Evolutionary conservation across 2,113 vertebrate genomes (phyloP), one percentile per base, ranked within the genome.

Genomic region (Urocynchramus pylzowi): DNA sequence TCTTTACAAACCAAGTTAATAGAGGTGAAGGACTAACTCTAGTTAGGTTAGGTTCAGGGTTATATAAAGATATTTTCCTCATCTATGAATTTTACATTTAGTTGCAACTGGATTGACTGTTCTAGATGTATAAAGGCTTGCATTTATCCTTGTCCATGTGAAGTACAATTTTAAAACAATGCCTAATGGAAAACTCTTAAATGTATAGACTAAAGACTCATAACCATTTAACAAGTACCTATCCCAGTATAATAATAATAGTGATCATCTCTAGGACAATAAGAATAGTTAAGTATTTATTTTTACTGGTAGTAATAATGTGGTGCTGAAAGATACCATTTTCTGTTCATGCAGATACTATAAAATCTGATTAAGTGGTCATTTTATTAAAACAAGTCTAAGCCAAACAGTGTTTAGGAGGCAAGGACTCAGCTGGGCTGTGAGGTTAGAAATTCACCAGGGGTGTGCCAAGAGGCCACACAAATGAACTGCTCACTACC

Each of bases 401-500:
- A 50, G 8, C 4, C 16, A 80, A 93, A 35, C 3, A 45, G 11
- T 28, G 2, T 31, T 76, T 41, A 16, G 47, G 69, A 82, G 14
- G 12, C 30, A 76, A 85, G 9, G 41, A 49, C 41, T 77, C 53
- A 71, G 4, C 15, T 68, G n/a, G 7, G 17, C 24, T 82, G 3
- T 41, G 31, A 60, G 17, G 37, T 70, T 50, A 67, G 56, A 59
- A 57, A 59, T 63, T 33, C 2, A 17, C 6, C 6, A 37, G 4
- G 3, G 1, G 0, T 56, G 10, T 41, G 16, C 7, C 33, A 33
- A 37, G 22, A 68, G 26, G 17, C 17, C 18, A 33, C 9, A 56
- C 3, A 13, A 69, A 21, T 17, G 10, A 65, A 26, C 16, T 76
- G 5, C 26, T 61, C 59, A 30, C 14, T 33, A 22, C 10, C 8